Evolutionary conservation across 2,888 invertebrate species (phyloP), one percentile per base, ranked within the genome.

Genomic region (Matsumyia berberina): DNA sequence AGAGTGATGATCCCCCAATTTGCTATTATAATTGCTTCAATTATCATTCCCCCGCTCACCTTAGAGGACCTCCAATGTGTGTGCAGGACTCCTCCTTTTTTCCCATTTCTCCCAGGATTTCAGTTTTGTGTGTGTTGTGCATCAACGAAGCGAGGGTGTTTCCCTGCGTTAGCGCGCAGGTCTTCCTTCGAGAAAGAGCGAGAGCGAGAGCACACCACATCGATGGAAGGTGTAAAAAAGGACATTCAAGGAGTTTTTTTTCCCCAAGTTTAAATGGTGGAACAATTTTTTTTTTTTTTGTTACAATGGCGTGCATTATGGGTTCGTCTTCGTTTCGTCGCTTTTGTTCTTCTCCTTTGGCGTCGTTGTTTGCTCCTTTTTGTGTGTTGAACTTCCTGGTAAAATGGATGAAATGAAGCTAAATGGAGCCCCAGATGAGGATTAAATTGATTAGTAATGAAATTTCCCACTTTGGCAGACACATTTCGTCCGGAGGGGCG

Each of bases 1-100:
- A 89, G 89, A 89, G 91, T 89, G 90, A 91, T 91, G 90, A 91
- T 91, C 90, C 89, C 89, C 89, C 90, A 90, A 91, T 91, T 91
- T 91, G 90, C 91, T 91, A 90, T 90, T 90, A 90, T 91, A 91
- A 91, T 91, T 91, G 90, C 90, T 88, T 89, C 90, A 91, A 91
- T 91, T 91, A 91, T 90, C 90, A 90, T 90, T 89, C 88, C 89
- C 89, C 89, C 62, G 39, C 37, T 79, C 73, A 57, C 64, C 83
- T 53, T 51, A 9, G 46, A 64, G 44, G 46, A 76, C 51, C 24
- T 24, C 19, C 49, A 37, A 15, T 35, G 35, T 39, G 49, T 24
- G 42, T 1, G n/a, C 17, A 9, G 19, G n/a, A 78, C 86, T 86
- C 86, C 86, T 78, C 81, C 81, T 70, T 42, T 73, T 11, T 49